Conservation (phyloP, 2,888 invertebrate species). For the Villa cingulata region DNA sequence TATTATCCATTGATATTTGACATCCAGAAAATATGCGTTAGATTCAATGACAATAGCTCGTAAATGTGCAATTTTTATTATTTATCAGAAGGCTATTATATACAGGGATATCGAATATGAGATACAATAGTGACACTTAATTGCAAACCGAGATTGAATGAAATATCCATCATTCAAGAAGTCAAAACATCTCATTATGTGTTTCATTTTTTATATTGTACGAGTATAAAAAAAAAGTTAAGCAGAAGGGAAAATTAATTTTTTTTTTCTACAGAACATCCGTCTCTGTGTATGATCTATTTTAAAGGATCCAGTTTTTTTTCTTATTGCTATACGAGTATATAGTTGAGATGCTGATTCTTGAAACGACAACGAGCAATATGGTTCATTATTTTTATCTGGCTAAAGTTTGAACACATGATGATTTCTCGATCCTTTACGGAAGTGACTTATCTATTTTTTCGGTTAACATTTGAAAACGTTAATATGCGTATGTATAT, state of each 20-base stretch:
- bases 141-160: constrained; percentile 5
- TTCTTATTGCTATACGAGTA: too few relatives aligned
- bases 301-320: too few relatives aligned
- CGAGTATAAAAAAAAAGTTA: too few relatives aligned
- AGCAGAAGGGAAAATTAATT: too few relatives aligned
- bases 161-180: constrained; percentile 10
- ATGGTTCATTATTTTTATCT: neutral
- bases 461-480: neutral
- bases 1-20: neutral
- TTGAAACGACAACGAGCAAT: neutral
- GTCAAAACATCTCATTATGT: constrained; percentile 10
- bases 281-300: neutral
- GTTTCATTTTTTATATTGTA: neutral
- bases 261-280: neutral
- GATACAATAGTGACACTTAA: constrained; percentile 6
- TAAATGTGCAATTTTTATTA: neutral
- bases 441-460: neutral
- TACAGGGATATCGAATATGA: neutral
- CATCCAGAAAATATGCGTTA: neutral
- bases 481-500: too few relatives aligned
- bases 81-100: neutral
- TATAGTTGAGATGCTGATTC: too few relatives aligned
- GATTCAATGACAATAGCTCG: neutral
- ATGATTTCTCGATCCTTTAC: neutral
- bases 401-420: neutral